A percentile compares a stretch with the other conserved stretches of the same genome.
Conservation (phyloP, 2,888 invertebrate species). For the Volucella zonaria region DNA sequence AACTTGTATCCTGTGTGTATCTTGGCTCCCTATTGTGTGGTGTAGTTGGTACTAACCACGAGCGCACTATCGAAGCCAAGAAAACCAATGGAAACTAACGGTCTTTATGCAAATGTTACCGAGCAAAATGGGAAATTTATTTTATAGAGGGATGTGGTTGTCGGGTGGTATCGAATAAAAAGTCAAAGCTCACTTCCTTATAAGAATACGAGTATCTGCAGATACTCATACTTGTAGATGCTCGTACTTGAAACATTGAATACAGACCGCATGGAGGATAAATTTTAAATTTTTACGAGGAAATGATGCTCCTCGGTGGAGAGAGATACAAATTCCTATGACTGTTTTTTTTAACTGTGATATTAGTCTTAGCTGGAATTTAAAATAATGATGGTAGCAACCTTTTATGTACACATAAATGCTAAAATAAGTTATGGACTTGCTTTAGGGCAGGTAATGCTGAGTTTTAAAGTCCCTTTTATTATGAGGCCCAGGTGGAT, state of each 20-base stretch:
- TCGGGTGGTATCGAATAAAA: background rate
- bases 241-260: background rate
- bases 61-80: background rate
- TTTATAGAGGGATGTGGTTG: background rate
- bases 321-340: constrained; percentile 21
- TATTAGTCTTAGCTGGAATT: constrained; percentile 14
- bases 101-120: constrained; percentile 20
- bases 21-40: background rate
- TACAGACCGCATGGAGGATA: constrained; percentile 19
- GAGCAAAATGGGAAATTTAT: constrained; percentile 2
- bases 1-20: constrained; percentile 12
- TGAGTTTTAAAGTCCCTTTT: constrained; percentile 17
- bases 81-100: constrained; percentile 19
- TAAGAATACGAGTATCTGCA: too few relatives aligned
- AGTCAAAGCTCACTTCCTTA: background rate
- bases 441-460: background rate
- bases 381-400: constrained; percentile 21
- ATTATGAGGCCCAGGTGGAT: constrained; percentile 4
- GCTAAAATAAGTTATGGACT: constrained; percentile 15
- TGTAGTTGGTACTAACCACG: background rate
- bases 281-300: constrained; percentile 6
- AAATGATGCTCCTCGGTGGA: constrained; percentile 10
- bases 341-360: background rate
- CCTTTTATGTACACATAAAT: constrained; percentile 24
- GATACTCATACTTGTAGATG: too few relatives aligned